Percentiles rank a stretch among this genome's conserved stretches.
Conservation (phyloP, 2,888 invertebrate genomes). For the Agonum fuliginosum region DNA sequence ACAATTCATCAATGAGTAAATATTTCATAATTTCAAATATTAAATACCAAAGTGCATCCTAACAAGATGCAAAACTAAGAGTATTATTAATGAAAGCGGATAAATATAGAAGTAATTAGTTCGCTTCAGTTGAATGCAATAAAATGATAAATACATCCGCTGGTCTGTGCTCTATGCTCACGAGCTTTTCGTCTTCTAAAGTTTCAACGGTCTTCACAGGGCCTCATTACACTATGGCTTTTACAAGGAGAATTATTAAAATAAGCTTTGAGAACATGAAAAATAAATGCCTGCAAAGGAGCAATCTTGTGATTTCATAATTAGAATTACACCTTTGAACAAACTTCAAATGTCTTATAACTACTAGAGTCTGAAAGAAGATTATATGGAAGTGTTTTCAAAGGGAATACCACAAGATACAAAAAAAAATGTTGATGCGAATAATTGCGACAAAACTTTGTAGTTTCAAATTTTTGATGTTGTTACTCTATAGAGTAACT, state of each 20-base stretch:
- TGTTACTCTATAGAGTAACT: too few relatives aligned
- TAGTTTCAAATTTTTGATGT: too few relatives aligned
- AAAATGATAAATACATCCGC: constrained; percentile 17
- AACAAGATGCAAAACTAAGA: background rate
- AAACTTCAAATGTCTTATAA: background rate
- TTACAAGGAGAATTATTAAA: constrained; percentile 39
- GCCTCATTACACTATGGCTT: background rate
- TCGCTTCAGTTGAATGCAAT: constrained; percentile 13
- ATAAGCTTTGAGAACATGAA: background rate
- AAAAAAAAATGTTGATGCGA: too few relatives aligned
- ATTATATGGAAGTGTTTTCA: too few relatives aligned
- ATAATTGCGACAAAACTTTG: too few relatives aligned
- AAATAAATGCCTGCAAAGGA: background rate
- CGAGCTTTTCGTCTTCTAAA: background rate
- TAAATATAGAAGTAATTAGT: constrained; percentile 28
- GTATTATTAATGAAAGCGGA: constrained; percentile 27
- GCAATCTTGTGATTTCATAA: background rate
- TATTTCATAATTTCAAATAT: constrained; percentile 3
- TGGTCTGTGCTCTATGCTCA: background rate
- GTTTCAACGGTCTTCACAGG: background rate
- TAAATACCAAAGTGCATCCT: constrained; percentile 18
- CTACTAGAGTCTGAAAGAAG: too few relatives aligned
- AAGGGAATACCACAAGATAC: background rate
- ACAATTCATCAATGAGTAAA: too few relatives aligned
- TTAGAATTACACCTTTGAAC: background rate